Evolutionary conservation across 2,113 vertebrate genomes (phyloP).

Genomic region (Thalassoma bifasciatum): DNA sequence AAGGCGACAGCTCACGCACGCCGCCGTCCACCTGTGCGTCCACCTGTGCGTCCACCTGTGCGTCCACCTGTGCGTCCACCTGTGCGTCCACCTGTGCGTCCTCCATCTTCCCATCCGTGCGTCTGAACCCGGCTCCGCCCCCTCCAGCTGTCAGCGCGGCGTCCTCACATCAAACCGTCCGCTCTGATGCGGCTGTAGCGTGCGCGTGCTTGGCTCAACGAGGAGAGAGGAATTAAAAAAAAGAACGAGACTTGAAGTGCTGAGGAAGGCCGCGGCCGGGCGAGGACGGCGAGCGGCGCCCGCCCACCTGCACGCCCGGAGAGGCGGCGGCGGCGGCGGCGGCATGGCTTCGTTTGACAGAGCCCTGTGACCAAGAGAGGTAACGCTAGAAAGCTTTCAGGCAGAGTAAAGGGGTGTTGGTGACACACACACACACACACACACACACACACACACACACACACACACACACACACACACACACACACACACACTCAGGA

Average conservation of each 20-base stretch:
- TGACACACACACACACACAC: constrained; percentile 26
- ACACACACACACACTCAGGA: no score
- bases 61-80: no score
- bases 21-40: constrained; percentile 12
- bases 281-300: constrained; percentile 19
- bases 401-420: constrained; percentile 65
- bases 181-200: constrained; percentile 10
- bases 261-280: constrained; percentile 42
- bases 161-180: background rate
- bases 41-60: no score
- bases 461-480: constrained; percentile 8
- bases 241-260: constrained; percentile 62
- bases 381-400: constrained; percentile 66
- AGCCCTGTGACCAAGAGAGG: constrained; percentile 77
- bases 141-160: constrained; percentile 25
- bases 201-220: constrained; percentile 26
- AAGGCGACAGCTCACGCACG: constrained; percentile 30
- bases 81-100: no score
- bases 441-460: constrained; percentile 21
- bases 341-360: constrained; percentile 75
- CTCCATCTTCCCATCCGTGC: background rate
- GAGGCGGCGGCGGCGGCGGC: no score
- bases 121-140: background rate
- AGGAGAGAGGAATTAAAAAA: background rate
- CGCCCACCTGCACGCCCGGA: no score